phyloP scores from a whole-genome alignment of 1,140 invertebrate genomes.

The Manduca sexta region DNA sequence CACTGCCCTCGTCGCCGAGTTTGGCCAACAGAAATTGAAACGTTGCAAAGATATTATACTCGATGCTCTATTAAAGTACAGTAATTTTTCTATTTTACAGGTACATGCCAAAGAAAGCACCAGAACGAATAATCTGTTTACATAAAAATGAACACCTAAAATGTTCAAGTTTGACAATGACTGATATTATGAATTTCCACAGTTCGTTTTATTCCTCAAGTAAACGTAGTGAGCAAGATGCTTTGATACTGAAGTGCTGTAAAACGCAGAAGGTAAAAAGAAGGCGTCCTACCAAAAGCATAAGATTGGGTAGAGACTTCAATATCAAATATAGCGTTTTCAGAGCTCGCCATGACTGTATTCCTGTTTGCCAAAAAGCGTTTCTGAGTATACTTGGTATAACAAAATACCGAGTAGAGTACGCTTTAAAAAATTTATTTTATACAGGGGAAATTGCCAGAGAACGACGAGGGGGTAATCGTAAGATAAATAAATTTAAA shows the following conservation, averaged over 20 bases:
- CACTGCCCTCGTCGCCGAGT: constrained; percentile 12
- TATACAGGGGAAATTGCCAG: constrained; percentile 14
- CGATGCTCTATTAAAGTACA: constrained; percentile 11
- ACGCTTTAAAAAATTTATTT: constrained; percentile 8
- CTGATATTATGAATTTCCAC: constrained; percentile 8
- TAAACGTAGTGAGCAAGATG: constrained; percentile 10
- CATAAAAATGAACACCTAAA: constrained; percentile 16
- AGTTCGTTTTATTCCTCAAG: constrained; percentile 8
- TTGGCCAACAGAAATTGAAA: constrained; percentile 14
- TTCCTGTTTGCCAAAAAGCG: constrained; percentile 19
- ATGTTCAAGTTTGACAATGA: constrained; percentile 15
- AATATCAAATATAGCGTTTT: constrained; percentile 18
- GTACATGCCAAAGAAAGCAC: constrained; percentile 14
- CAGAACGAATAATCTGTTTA: constrained; percentile 14
- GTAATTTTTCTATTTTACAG: constrained; percentile 13
- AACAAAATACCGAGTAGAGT: constrained; percentile 17
- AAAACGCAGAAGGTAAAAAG: constrained; percentile 14
- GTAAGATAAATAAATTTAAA: constrained; percentile 22
- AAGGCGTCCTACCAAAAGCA: constrained; percentile 17
- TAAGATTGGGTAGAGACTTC: constrained; percentile 17
- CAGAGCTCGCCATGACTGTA: constrained; percentile 18
- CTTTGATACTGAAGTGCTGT: constrained; percentile 13
- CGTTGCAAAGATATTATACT: constrained; percentile 13
- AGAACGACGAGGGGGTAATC: constrained; percentile 15
- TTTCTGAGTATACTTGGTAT: constrained; percentile 21